These are phyloP conservation scores for Stichopus chloronotus DNA, from an alignment of 35 echinoderm and acorn worm species.

Conservation along the genomic window DNA sequence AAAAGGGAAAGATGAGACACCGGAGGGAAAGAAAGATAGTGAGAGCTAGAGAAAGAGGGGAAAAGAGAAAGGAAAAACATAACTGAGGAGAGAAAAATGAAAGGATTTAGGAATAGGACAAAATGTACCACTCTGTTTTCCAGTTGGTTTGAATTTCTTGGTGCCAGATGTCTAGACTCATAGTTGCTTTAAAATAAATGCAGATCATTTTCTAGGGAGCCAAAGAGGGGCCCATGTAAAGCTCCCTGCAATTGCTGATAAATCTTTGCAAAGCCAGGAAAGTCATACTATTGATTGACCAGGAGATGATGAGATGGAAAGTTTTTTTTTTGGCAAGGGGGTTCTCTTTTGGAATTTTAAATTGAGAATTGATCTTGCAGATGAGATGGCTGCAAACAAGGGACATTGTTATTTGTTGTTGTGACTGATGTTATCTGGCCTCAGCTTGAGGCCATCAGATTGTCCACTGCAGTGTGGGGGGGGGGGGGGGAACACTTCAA, in stretches of 20 bases:
- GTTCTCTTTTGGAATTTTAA: not conserved
- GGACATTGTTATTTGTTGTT: not conserved
- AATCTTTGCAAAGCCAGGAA: constrained; percentile 8
- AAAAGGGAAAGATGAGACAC: not conserved
- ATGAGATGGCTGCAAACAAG: not conserved
- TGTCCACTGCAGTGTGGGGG: not conserved
- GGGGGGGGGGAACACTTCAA: too few species aligned
- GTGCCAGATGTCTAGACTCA: too few species aligned
- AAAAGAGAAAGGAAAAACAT: not conserved
- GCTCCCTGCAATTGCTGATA: not conserved
- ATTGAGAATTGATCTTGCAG: not conserved
- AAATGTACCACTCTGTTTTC: not conserved
- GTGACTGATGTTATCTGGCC: not conserved
- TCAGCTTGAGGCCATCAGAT: not conserved
- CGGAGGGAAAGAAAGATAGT: not conserved
- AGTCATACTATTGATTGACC: not conserved
- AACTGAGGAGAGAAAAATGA: not conserved
- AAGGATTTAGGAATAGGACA: not conserved
- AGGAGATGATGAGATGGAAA: not conserved
- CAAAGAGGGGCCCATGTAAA: not conserved
- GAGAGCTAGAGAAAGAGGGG: not conserved
- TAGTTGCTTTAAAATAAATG: not conserved
- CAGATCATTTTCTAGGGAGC: not conserved
- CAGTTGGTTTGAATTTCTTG: too few species aligned
- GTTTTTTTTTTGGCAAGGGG: not conserved